phyloP scores from a whole-genome alignment of 2,888 invertebrate genomes.

The Antheraea yamamai region DNA sequence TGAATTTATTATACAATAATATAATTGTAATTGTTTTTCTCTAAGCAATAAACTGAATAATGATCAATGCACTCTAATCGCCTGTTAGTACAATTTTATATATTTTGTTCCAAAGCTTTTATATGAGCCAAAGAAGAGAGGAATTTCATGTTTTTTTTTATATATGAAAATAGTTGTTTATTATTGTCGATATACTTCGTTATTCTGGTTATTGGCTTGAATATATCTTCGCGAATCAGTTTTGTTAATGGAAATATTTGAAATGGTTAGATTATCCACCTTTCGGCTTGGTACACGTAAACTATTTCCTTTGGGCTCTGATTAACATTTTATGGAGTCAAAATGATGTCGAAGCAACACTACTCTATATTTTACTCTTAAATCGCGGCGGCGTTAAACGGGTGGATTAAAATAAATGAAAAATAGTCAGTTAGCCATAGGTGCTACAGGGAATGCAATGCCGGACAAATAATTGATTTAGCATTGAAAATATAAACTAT shows the following conservation, averaged over 20 bases:
- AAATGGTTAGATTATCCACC: conserved; percentile 3
- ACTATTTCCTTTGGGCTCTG: neutral
- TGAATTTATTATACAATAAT: conserved; percentile 38
- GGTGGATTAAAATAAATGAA: no score
- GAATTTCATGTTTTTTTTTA: conserved; percentile 50
- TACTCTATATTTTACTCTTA: no score
- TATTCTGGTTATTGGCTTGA: neutral
- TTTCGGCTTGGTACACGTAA: conserved; percentile 28
- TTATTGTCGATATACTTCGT: conserved; percentile 42
- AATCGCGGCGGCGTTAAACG: no score
- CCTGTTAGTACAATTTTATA: conserved; percentile 70
- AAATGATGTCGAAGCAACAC: no score
- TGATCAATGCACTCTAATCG: conserved; percentile 23
- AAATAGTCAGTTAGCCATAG: no score
- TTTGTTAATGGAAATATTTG: neutral
- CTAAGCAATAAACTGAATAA: neutral
- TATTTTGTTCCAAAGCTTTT: conserved; percentile 57
- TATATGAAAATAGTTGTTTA: conserved; percentile 35
- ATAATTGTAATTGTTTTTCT: neutral
- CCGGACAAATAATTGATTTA: no score
- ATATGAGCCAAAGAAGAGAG: conserved; percentile 65
- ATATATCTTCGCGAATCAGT: neutral
- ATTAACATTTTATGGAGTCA: neutral
- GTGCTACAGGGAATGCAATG: no score
- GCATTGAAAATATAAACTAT: no score